These are phyloP conservation scores for Hipparchia sbordonii DNA, from an alignment of 2,888 invertebrate genomes.

Conservation along the genomic window DNA sequence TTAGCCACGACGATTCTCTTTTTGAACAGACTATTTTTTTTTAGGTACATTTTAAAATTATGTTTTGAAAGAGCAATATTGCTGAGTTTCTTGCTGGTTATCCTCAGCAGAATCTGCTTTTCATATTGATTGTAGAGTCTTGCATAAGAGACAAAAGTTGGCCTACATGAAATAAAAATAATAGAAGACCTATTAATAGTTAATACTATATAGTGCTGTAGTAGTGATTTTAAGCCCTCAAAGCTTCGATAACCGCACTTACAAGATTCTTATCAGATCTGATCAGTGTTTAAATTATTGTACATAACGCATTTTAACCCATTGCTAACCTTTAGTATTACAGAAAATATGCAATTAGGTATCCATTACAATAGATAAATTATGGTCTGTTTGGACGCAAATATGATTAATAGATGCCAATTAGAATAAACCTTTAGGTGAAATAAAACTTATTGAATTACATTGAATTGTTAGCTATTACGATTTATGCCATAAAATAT, in stretches of 20 bases:
- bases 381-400: constrained; percentile 27
- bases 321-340: background rate
- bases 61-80: no score
- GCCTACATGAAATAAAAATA: no score
- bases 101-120: no score
- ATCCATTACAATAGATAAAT: constrained; percentile 25
- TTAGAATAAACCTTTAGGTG: constrained; percentile 23
- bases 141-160: no score
- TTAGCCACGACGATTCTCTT: no score
- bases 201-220: background rate
- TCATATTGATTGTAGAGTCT: no score
- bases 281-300: no score
- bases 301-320: no score
- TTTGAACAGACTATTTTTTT: no score
- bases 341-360: constrained; percentile 29
- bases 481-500: background rate
- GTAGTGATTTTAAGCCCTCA: background rate
- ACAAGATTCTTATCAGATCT: no score
- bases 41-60: no score
- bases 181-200: background rate
- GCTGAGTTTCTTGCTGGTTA: no score
- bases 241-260: background rate
- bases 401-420: constrained; percentile 22
- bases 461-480: background rate
- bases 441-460: constrained; percentile 16